Evolutionary conservation across 2,113 vertebrate genomes (phyloP), one percentile per base, ranked within the genome.

Genomic region (Andinoacara biseriatus): DNA sequence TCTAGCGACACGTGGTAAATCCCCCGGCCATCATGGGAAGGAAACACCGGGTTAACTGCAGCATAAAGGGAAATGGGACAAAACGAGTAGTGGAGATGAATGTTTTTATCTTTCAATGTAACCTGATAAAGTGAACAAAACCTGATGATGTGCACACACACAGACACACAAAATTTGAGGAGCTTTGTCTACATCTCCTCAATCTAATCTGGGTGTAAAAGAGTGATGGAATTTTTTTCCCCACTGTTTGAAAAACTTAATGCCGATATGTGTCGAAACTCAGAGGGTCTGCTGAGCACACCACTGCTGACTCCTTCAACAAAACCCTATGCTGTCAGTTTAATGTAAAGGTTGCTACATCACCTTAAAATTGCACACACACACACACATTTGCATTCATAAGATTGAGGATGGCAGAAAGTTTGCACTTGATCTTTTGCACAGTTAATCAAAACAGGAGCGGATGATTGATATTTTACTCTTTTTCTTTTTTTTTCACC

Each of bases 361-460:
- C 72, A 57, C 72, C 29, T 57, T 74, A 54, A 72, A 72, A 74
- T 0, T 14, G n/a, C 65, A 72, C 22, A 7, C 22, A 20, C 18
- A 7, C 46, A 5, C 54, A 69, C 63, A 49, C 2, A 49, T 5
- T 22, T 49, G 24, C 65, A 69, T 31, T 31, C 43, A 20, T 69
- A 52, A 69, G 5, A 52, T 29, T 67, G 22, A 67, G 40, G 63
- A 52, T 69, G 10, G 26, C 14, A 58, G 14, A 20, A 67, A 10
- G 24, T n/a, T 3, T 76, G 60, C 22, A 10, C 59, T 24, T 3
- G 13, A 49, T 43, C 76, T 22, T 78, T 43, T 31, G 60, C 52
- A 59, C 54, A 59, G 61, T 15, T 40, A 79, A 69, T 49, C 40
- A 43, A 79, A 78, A 74, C 24, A 46, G 67, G 54, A 76, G 74